These are phyloP conservation scores for Scaptomyza graminum DNA, from an alignment of 1,140 invertebrate species.

Conservation along the genomic window DNA sequence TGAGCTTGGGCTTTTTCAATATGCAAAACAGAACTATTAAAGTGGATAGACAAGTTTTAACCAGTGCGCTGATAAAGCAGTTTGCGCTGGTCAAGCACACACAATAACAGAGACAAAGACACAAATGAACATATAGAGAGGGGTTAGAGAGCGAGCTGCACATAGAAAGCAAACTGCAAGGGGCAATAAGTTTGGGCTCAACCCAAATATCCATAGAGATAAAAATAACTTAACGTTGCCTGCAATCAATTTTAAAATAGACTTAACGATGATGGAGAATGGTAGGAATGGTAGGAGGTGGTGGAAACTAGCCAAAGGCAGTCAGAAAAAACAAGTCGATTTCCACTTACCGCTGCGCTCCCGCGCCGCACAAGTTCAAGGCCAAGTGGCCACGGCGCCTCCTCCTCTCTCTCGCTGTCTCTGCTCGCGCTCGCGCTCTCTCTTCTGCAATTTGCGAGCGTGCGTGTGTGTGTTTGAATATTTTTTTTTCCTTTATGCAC, in stretches of 20 bases:
- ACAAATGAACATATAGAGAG: neutral
- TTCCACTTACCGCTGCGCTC: slow-evolving; percentile 69
- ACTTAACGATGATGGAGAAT: slow-evolving; percentile 25
- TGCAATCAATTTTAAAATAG: slow-evolving; percentile 54
- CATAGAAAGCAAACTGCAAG: slow-evolving; percentile 31
- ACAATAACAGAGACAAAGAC: slow-evolving; percentile 9
- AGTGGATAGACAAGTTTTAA: slow-evolving; percentile 61
- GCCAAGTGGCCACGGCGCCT: slow-evolving; percentile 67
- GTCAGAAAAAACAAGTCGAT: slow-evolving; percentile 43
- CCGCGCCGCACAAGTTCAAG: slow-evolving; percentile 73
- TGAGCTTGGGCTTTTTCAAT: slow-evolving; percentile 22
- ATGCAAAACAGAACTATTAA: slow-evolving; percentile 74
- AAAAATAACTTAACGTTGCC: slow-evolving; percentile 49
- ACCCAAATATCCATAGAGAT: slow-evolving; percentile 38
- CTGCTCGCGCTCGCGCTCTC: slow-evolving; percentile 16
- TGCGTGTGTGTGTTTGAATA: slow-evolving; percentile 35
- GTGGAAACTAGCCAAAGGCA: slow-evolving; percentile 38
- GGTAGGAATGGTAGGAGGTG: slow-evolving; percentile 3
- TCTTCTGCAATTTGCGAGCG: slow-evolving; percentile 12
- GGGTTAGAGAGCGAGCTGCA: neutral
- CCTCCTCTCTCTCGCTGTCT: slow-evolving; percentile 24
- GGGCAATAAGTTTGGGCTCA: neutral
- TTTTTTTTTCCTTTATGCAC: slow-evolving; percentile 47
- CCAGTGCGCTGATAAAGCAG: slow-evolving; percentile 52
- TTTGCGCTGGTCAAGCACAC: slow-evolving; percentile 50